Base-by-base conservation (phyloP, 1,140 invertebrate genomes). In the Drosophila sproati region DNA sequence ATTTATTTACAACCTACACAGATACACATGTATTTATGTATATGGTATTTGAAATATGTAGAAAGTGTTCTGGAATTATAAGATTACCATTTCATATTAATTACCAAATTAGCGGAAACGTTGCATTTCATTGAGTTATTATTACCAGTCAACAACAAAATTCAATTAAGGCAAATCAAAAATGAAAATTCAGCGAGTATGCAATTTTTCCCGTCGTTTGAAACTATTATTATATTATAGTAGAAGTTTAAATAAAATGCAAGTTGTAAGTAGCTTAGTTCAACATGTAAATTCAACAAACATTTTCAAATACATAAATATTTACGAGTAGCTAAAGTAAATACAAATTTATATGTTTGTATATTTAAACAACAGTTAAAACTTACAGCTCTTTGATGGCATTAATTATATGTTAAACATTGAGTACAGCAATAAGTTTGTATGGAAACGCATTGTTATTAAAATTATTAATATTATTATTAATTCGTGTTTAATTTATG, bases 351-450 rank as follows among this genome's bases (percentile, higher is more conserved):
- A 28, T 43, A n/a, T 32, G 4, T 29, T 75, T 76, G 4, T 29
- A 78, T 76, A 73, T 69, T 68, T 74, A 86, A 63, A 80, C 68
- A 87, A 73, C 69, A 82, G 50, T 77, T 79, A 87, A 87, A 88
- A 87, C 79, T 82, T 88, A 87, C 79, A 87, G 73, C 79, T 74
- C 73, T 73, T 80, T 66, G 80, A 77, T 87, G 82, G 61, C 39
- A 43, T 43, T 50, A 77, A 54, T 45, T 62, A 62, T 43, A 48
- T 57, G 31, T 52, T 45, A 67, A 63, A 78, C 71, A 77, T 77
- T 72, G 50, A 72, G 72, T 78, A 70, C 62, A 43, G 29, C 62
- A 43, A 48, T 29, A 34, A 31, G 31, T 47, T 54, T 79, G 57
- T 47, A 56, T 59, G 39, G 35, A 4, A 60, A 35, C 20, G 12